Evolutionary conservation across 2,888 invertebrate genomes (phyloP).

Genomic region (Celastrina argiolus): DNA sequence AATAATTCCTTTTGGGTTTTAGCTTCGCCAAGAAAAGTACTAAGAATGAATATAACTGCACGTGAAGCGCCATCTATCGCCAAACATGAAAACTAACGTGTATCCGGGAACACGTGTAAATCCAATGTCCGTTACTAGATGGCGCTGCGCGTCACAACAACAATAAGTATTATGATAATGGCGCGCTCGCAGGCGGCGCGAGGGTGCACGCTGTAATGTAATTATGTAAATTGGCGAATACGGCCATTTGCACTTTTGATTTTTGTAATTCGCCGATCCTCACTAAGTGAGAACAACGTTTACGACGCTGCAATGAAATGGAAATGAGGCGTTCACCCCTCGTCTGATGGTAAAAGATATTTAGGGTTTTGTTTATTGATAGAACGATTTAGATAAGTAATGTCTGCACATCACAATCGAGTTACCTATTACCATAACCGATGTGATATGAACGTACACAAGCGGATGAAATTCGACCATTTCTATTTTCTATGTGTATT

Average conservation of each 20-base stretch:
- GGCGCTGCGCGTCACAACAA: slow-evolving; percentile 6
- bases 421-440: not conserved
- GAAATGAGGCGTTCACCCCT: slow-evolving; percentile 1
- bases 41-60: too few relatives aligned
- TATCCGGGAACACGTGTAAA: not conserved
- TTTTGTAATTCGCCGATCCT: not conserved
- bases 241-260: slow-evolving; percentile 12
- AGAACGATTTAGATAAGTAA: not conserved
- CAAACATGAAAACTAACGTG: not conserved
- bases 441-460: too few relatives aligned
- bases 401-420: not conserved
- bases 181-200: not conserved
- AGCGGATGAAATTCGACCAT: too few relatives aligned
- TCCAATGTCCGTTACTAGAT: not conserved
- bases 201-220: slow-evolving; percentile 13
- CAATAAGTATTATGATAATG: not conserved
- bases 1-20: too few relatives aligned
- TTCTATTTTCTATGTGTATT: too few relatives aligned
- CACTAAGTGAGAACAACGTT: not conserved
- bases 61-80: not conserved
- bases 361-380: not conserved
- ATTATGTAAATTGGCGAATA: slow-evolving; percentile 14
- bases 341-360: not conserved
- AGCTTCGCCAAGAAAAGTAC: too few relatives aligned
- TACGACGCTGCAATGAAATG: not conserved